Evolutionary conservation across 2,113 vertebrate species (phyloP), one percentile per base, ranked within the genome.

Genomic region (Mola mola): DNA sequence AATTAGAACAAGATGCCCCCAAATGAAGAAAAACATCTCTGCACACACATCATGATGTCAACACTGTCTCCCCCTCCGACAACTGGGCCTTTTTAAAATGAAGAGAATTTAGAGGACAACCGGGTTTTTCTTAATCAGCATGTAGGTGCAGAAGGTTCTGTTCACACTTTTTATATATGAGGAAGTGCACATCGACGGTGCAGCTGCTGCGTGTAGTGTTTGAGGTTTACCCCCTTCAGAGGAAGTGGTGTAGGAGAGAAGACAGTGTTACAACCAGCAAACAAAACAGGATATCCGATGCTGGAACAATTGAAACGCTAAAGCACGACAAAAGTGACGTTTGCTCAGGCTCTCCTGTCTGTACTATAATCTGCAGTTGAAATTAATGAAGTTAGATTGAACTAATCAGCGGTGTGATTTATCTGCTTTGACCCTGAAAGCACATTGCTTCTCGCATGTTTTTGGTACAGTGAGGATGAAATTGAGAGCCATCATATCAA

Each of bases 231-330:
- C 78, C 82, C 41, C 53, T 68, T 71, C 51, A 85, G 81, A 91
- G 91, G 89, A 91, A 90, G 90, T 89, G 86, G 82, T 83, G 78
- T 68, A 72, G 78, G 76, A 51, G 66, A 80, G 71, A 75, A 74
- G 66, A 57, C 57, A 48, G 46, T 52, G 58, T 76, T 69, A 64
- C 49, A 78, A 75, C 78, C 75, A 79, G 63, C 59, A 79, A 85
- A 84, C 85, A 88, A 77, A 89, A 87, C 89, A 90, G 90, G 87
- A 92, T 89, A 87, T 91, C 88, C 84, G 73, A 88, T 58, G 74
- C 52, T 78, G 66, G 74, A 88, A 86, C 86, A 79, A 78, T 70
- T 86, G 72, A 85, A 70, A 82, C 24, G 56, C 50, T 57, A 40
- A 68, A 78, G 62, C 38, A 53, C 52, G 16, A 64, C 44, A 72